Percentiles rank a stretch among this genome's conserved stretches.
Evolutionary conservation across 37 sponge, comb jelly and placozoan genomes (phyloP).

Genomic region (Oscarella lobularis): DNA sequence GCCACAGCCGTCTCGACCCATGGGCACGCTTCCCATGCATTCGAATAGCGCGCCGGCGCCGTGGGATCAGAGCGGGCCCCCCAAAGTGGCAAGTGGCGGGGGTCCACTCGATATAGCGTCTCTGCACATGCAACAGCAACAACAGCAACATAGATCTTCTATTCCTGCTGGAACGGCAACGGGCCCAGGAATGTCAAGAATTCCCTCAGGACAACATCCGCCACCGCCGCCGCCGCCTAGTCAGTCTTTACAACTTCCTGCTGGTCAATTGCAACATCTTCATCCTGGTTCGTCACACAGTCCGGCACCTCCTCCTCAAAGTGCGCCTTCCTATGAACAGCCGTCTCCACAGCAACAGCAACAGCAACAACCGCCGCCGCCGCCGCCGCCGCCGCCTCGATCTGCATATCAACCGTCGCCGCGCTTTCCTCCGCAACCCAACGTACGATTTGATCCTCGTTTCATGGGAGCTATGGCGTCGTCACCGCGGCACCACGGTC

Average conservation of each 20-base stretch:
- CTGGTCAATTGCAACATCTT: not conserved
- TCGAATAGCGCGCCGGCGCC: too few relatives aligned
- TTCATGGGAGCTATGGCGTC: too few relatives aligned
- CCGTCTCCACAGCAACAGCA: not conserved
- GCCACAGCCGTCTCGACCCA: too few relatives aligned
- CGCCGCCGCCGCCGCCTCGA: not conserved
- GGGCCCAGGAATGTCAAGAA: too few relatives aligned
- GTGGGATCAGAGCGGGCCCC: too few relatives aligned
- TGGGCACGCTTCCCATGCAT: too few relatives aligned
- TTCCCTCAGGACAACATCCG: not conserved
- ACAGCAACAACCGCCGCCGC: not conserved
- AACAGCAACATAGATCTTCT: slow-evolving; percentile 5
- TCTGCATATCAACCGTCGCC: not conserved
- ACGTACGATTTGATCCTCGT: too few relatives aligned
- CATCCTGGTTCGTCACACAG: not conserved
- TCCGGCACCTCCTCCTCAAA: not conserved
- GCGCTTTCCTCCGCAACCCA: too few relatives aligned
- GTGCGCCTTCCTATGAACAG: not conserved
- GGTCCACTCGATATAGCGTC: too few relatives aligned
- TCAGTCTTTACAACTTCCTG: not conserved
- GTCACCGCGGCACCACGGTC: not conserved
- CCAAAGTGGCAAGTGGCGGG: too few relatives aligned
- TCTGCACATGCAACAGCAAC: too few relatives aligned
- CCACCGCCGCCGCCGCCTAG: not conserved
- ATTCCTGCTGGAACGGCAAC: too few relatives aligned